phyloP scores from a whole-genome alignment of 2,113 vertebrate genomes.

The Zapornia atra region DNA sequence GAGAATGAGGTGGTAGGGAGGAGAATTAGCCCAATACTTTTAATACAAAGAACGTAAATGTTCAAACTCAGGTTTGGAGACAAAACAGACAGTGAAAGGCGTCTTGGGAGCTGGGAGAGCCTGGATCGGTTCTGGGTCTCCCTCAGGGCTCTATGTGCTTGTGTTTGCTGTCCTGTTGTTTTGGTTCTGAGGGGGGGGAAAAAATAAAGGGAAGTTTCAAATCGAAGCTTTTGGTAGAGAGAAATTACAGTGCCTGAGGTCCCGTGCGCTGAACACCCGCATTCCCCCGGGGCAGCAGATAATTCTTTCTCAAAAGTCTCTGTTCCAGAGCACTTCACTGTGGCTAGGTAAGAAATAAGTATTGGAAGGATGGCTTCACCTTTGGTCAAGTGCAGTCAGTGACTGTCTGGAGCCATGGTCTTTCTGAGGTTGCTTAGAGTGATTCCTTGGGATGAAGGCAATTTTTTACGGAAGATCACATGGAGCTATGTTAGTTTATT shows the following conservation, averaged over 20 bases:
- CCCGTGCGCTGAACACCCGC: not conserved
- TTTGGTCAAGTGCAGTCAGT: not conserved
- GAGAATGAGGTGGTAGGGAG: not conserved
- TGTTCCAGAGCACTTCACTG: not conserved
- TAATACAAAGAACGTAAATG: not conserved
- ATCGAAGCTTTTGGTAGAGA: not conserved
- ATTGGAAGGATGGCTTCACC: not conserved
- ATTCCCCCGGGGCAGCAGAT: not conserved
- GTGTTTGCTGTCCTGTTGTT: not conserved
- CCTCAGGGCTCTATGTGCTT: not conserved
- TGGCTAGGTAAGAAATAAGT: not conserved
- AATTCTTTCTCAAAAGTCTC: not conserved
- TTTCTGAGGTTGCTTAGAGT: not conserved
- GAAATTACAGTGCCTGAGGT: not conserved
- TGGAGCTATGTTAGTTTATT: not conserved
- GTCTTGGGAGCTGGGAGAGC: not conserved
- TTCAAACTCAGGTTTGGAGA: not conserved
- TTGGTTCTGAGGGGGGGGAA: not conserved
- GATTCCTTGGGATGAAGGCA: not conserved
- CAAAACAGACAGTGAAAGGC: not conserved
- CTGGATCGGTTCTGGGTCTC: not conserved
- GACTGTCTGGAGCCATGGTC: not conserved
- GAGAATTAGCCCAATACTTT: not conserved
- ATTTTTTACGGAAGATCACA: not conserved
- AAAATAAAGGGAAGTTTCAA: not conserved